These are phyloP conservation scores for Agriopis aurantiaria DNA, from an alignment of 2,888 invertebrate species.

Conservation along the genomic window DNA sequence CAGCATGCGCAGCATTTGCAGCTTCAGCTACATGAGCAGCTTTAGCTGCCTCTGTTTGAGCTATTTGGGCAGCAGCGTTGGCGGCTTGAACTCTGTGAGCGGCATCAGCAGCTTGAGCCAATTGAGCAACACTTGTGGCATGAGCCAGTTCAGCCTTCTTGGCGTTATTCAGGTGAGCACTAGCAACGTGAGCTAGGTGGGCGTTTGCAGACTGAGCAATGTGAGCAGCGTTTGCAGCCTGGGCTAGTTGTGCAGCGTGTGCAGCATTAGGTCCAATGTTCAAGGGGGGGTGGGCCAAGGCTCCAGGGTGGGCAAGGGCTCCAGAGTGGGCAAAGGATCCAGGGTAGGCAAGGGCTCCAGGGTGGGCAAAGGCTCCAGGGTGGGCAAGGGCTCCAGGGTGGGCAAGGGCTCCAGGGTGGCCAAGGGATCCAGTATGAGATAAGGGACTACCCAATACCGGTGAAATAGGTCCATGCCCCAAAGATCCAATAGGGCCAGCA, in stretches of 20 bases:
- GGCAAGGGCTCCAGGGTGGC: conserved; percentile 22
- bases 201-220: conserved; percentile 44
- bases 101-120: conserved; percentile 34
- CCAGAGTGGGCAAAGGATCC: conserved; percentile 36
- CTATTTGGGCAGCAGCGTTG: conserved; percentile 31
- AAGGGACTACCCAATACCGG: conserved; percentile 6
- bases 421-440: conserved; percentile 23
- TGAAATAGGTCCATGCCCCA: conserved; percentile 27
- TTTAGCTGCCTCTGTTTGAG: conserved; percentile 37
- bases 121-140: conserved; percentile 35
- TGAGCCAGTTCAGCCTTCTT: conserved; percentile 37
- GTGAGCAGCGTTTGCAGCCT: conserved; percentile 39
- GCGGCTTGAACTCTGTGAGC: conserved; percentile 29
- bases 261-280: conserved; percentile 39
- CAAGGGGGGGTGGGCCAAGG: conserved; percentile 33
- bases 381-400: conserved; percentile 38
- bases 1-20: conserved; percentile 43
- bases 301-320: conserved; percentile 27
- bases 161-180: conserved; percentile 29
- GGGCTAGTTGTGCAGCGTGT: conserved; percentile 40
- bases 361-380: conserved; percentile 23
- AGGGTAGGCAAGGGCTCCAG: conserved; percentile 34
- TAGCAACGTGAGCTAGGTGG: conserved; percentile 44
- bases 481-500: conserved; percentile 33
- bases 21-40: conserved; percentile 40